Conservation (phyloP, 2,113 vertebrate genomes). For the Ciconia boyciana region DNA sequence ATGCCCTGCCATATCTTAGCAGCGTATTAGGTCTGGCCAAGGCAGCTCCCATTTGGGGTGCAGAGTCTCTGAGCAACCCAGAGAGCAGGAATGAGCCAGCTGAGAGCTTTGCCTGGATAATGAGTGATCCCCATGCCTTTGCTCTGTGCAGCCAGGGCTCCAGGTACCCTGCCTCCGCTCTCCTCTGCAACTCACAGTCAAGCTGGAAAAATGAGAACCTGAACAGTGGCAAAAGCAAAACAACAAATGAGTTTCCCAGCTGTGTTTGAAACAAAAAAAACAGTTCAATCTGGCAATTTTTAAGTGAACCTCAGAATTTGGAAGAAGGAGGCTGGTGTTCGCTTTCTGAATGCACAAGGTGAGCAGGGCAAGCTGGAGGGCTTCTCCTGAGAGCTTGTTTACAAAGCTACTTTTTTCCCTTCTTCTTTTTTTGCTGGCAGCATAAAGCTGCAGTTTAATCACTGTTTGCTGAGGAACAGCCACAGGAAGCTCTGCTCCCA, state of each 20-base stretch:
- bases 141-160: not conserved
- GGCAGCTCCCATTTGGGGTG: not conserved
- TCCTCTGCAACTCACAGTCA: not conserved
- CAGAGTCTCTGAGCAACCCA: not conserved
- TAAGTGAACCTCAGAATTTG: not conserved
- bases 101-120: not conserved
- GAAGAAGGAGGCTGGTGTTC: not conserved
- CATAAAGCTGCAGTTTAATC: constrained; percentile 57
- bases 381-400: constrained; percentile 26
- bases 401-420: not conserved
- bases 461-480: constrained; percentile 45
- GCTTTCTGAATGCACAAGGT: not conserved
- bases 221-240: not conserved
- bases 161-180: not conserved
- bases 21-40: not conserved
- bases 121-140: not conserved
- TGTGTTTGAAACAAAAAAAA: not conserved
- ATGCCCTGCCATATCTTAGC: not conserved
- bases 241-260: not conserved
- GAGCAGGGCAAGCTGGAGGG: not conserved
- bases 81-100: not conserved
- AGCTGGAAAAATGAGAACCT: not conserved
- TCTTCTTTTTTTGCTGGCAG: not conserved
- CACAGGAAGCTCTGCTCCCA: constrained; percentile 55
- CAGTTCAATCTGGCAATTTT: not conserved